Percentiles rank a stretch among this genome's conserved stretches.
Evolutionary conservation across 1,140 invertebrate species (phyloP).

Genomic region (Trichonephila clavipes): DNA sequence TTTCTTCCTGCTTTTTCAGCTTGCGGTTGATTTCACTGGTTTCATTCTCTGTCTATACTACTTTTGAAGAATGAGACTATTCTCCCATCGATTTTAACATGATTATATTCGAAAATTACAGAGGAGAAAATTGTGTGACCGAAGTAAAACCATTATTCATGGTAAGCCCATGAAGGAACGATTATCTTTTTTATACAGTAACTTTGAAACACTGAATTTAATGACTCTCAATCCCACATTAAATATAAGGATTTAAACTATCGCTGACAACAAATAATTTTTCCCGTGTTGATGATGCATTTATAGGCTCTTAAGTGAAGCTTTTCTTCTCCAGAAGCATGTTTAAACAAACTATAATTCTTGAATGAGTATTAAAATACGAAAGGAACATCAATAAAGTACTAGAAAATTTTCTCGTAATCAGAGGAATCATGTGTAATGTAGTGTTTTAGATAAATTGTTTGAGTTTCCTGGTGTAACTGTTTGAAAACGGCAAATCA

Average conservation of each 20-base stretch:
- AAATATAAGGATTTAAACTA: background rate
- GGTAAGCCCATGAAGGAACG: conserved; percentile 6
- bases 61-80: background rate
- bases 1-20: background rate
- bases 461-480: no score
- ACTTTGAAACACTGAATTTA: conserved; percentile 35
- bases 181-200: conserved; percentile 14
- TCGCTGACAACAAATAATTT: background rate
- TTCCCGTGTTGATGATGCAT: background rate
- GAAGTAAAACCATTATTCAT: conserved; percentile 48
- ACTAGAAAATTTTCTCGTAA: background rate
- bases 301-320: background rate
- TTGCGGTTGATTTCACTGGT: background rate
- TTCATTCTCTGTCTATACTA: background rate
- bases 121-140: conserved; percentile 32
- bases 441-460: no score
- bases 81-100: conserved; percentile 2
- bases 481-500: no score
- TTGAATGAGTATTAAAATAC: background rate
- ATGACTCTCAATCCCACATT: conserved; percentile 5
- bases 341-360: background rate
- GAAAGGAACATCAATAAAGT: background rate
- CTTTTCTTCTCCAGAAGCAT: background rate
- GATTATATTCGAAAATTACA: conserved; percentile 39
- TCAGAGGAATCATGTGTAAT: background rate